A percentile compares a stretch with the other conserved stretches of the same genome.
Evolutionary conservation across 1,140 invertebrate genomes (phyloP).

Genomic region (Anagrus nilaparvatae): DNA sequence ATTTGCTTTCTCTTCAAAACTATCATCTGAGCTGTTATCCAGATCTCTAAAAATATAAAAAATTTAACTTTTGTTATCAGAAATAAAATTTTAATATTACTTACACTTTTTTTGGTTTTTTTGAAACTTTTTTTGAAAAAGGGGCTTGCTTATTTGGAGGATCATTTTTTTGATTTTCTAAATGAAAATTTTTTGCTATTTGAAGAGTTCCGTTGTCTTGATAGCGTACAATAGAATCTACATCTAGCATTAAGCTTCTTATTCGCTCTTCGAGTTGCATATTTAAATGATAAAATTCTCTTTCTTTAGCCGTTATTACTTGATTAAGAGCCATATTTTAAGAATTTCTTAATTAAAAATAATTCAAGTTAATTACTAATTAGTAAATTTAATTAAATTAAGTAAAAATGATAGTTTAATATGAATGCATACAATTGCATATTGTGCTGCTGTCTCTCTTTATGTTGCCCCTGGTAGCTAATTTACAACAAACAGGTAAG

Average conservation of each 20-base stretch:
- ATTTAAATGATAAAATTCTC: conserved; percentile 42
- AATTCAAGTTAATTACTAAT: too few relatives aligned
- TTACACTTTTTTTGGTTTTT: not conserved
- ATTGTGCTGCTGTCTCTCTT: too few relatives aligned
- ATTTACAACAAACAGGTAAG: too few relatives aligned
- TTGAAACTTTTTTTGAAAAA: not conserved
- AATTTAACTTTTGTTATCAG: not conserved
- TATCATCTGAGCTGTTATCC: too few relatives aligned
- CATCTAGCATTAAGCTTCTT: conserved; percentile 38
- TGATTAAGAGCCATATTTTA: too few relatives aligned
- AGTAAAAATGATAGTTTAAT: too few relatives aligned
- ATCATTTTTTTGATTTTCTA: not conserved
- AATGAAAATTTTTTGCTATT: not conserved
- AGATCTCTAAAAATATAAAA: conserved; percentile 5
- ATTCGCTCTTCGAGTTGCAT: conserved; percentile 40
- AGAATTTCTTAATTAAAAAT: too few relatives aligned
- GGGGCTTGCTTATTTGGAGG: not conserved
- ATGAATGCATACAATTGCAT: too few relatives aligned
- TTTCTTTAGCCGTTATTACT: too few relatives aligned
- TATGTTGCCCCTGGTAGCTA: too few relatives aligned
- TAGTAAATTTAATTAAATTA: too few relatives aligned
- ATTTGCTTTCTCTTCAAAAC: conserved; percentile 12
- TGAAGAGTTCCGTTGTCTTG: conserved; percentile 8
- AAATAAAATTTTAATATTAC: conserved; percentile 3
- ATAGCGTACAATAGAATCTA: conserved; percentile 35